phyloP scores from a whole-genome alignment of 2,888 invertebrate species.

The Eupeodes latifasciatus region DNA sequence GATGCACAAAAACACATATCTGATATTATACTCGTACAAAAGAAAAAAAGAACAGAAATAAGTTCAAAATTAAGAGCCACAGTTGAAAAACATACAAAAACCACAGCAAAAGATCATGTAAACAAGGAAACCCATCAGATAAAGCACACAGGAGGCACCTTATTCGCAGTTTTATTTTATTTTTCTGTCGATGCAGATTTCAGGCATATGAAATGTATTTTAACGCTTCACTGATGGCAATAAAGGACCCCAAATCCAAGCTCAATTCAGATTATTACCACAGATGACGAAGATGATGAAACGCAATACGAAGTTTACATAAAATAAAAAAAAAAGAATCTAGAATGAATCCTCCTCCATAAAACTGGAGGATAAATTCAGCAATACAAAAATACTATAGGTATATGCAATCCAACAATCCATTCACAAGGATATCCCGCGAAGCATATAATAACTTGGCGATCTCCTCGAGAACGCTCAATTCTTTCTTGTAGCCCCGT shows the following conservation, averaged over 20 bases:
- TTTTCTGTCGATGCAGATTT: conserved; percentile 5
- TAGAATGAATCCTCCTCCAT: conserved; percentile 61
- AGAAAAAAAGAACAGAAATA: conserved; percentile 22
- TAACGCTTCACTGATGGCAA: conserved; percentile 66
- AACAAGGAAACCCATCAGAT: conserved; percentile 78
- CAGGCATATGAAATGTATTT: conserved; percentile 65
- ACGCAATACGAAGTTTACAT: conserved; percentile 32
- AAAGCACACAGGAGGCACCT: conserved; percentile 75
- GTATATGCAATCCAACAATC: conserved; percentile 43
- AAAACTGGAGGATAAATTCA: conserved; percentile 35
- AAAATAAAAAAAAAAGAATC: conserved; percentile 28
- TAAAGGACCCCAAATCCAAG: conserved; percentile 63
- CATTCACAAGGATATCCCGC: conserved; percentile 76
- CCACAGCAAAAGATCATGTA: conserved; percentile 78
- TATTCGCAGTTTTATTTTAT: not conserved
- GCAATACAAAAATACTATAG: not conserved
- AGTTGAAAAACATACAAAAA: conserved; percentile 64
- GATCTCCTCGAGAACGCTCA: conserved; percentile 62
- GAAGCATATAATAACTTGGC: conserved; percentile 74
- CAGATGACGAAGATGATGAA: conserved; percentile 64
- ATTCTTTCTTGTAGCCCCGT: conserved; percentile 73
- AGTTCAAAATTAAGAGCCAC: conserved; percentile 50
- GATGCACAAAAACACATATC: not conserved
- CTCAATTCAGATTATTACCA: conserved; percentile 51
- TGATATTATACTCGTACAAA: not conserved